Evolutionary conservation across 2,888 invertebrate genomes (phyloP).

Genomic region (Automeris io): DNA sequence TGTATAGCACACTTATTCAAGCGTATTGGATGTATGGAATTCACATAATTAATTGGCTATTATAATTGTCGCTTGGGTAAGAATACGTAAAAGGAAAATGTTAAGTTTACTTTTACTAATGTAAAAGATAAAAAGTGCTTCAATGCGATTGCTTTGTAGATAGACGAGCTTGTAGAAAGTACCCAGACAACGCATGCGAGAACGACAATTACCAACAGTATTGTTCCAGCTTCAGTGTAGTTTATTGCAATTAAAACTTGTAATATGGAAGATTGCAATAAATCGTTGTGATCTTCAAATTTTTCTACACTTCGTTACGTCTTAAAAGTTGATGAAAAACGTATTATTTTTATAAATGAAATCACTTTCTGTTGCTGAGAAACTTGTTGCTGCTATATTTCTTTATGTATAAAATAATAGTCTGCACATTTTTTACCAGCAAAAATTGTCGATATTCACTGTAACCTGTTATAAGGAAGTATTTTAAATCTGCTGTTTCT

Average conservation of each 20-base stretch:
- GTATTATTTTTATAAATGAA: background rate
- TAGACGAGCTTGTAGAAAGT: constrained; percentile 57
- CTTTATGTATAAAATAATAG: too few relatives aligned
- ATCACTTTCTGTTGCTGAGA: too few relatives aligned
- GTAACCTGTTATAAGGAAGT: too few relatives aligned
- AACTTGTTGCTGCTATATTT: too few relatives aligned
- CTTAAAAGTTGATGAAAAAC: background rate
- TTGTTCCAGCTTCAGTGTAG: constrained; percentile 34
- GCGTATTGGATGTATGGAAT: background rate
- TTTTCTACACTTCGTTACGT: background rate
- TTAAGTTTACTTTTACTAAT: constrained; percentile 51
- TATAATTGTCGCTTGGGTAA: background rate
- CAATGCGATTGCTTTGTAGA: constrained; percentile 54
- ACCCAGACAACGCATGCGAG: constrained; percentile 44
- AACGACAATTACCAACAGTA: constrained; percentile 51
- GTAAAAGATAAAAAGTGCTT: constrained; percentile 49
- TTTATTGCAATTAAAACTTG: constrained; percentile 6
- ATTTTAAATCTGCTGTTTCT: too few relatives aligned
- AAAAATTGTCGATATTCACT: too few relatives aligned
- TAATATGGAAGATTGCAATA: constrained; percentile 3
- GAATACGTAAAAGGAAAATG: constrained; percentile 18
- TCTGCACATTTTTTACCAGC: too few relatives aligned
- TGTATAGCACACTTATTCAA: background rate
- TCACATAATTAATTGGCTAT: background rate
- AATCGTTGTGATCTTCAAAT: constrained; percentile 1